phyloP scores from a whole-genome alignment of 2,113 vertebrate genomes.

The Myocastor coypus region DNA sequence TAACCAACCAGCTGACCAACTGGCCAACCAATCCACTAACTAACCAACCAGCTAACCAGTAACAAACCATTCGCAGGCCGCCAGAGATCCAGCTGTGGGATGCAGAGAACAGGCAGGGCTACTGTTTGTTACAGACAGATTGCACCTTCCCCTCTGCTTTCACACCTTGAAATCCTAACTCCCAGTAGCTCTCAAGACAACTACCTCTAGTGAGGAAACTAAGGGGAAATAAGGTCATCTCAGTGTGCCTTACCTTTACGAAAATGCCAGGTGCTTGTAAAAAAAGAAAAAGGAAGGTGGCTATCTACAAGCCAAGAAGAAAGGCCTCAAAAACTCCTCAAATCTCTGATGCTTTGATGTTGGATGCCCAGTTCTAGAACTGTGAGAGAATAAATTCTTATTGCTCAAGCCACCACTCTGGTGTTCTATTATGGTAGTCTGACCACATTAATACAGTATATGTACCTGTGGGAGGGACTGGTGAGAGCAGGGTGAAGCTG shows the following conservation, averaged over 20 bases:
- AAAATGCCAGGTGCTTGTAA: background rate
- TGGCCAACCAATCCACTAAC: background rate
- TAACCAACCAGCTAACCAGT: background rate
- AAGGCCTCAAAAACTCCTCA: background rate
- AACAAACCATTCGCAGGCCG: background rate
- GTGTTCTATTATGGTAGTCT: background rate
- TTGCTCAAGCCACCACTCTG: background rate
- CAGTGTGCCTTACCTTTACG: background rate
- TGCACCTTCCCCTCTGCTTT: background rate
- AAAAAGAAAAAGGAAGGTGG: background rate
- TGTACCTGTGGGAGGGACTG: background rate
- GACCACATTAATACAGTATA: background rate
- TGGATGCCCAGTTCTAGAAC: background rate
- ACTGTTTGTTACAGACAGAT: background rate
- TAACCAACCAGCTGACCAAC: background rate
- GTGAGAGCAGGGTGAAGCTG: background rate
- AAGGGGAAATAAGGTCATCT: background rate
- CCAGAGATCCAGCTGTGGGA: background rate
- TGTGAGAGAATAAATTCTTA: background rate
- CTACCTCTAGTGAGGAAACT: conserved; percentile 17
- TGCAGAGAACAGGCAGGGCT: background rate
- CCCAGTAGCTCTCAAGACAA: background rate
- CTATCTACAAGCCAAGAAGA: background rate
- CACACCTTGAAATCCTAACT: background rate
- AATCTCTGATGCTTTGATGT: background rate